Percentiles rank a stretch among this genome's conserved stretches.
phyloP scores from a whole-genome alignment of 2,113 vertebrate genomes.

The Pteropus alecto region DNA sequence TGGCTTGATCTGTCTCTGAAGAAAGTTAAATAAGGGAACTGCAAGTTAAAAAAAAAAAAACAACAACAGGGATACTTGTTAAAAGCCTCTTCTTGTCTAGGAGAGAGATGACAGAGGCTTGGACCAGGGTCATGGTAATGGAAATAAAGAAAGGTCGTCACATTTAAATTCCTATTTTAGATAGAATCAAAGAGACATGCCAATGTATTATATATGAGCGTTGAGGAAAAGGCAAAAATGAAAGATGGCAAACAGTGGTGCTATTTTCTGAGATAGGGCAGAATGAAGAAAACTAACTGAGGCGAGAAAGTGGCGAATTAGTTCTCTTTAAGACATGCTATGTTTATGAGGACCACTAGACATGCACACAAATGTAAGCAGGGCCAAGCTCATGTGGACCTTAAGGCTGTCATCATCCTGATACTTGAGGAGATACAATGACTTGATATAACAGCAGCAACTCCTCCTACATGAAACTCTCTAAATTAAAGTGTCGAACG shows the following conservation, averaged over 20 bases:
- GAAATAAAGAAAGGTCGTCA: neutral
- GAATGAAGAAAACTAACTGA: neutral
- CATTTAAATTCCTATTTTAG: neutral
- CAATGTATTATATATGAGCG: neutral
- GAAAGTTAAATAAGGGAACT: neutral
- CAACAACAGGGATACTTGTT: neutral
- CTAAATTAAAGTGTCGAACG: neutral
- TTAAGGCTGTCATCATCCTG: neutral
- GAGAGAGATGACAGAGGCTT: neutral
- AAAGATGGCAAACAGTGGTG: neutral
- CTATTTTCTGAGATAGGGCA: neutral
- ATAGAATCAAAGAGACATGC: neutral
- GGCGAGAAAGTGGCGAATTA: neutral
- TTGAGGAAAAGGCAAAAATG: neutral
- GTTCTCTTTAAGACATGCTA: neutral
- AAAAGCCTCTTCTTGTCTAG: neutral
- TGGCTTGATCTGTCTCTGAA: neutral
- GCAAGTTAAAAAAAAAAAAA: neutral
- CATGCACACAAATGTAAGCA: neutral
- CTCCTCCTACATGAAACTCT: neutral
- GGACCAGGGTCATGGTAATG: neutral
- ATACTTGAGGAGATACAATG: neutral
- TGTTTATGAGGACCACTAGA: neutral
- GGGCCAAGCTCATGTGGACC: neutral
- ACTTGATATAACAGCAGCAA: neutral